Conservation (phyloP, 2,888 invertebrate species). For the Macrophya annulata region DNA sequence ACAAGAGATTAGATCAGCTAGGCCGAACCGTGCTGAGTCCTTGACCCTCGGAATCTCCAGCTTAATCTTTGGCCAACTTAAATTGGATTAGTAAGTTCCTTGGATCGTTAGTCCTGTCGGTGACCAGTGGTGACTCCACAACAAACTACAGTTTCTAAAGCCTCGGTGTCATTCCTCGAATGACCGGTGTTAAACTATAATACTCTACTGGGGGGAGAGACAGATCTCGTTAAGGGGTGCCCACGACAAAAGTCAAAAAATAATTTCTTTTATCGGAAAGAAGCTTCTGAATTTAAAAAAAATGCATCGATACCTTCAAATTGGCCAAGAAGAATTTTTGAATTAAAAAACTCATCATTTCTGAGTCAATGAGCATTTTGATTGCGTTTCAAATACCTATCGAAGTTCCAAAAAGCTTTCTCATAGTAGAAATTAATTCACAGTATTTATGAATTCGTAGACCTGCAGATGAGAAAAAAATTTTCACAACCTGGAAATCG, state of each 20-base stretch:
- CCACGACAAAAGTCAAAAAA: not conserved
- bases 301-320: not conserved
- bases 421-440: too few relatives aligned
- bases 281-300: too few relatives aligned
- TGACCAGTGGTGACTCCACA: conserved; percentile 49
- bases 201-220: not conserved
- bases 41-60: conserved; percentile 57
- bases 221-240: conserved; percentile 14
- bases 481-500: not conserved
- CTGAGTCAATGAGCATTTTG: not conserved
- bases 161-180: conserved; percentile 34
- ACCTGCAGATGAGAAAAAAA: not conserved
- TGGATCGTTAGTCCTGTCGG: conserved; percentile 49
- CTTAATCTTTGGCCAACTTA: conserved; percentile 57
- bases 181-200: conserved; percentile 48
- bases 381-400: not conserved
- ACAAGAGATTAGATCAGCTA: conserved; percentile 46
- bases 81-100: conserved; percentile 56
- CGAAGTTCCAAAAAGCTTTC: not conserved
- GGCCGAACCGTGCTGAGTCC: conserved; percentile 39
- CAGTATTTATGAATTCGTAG: too few relatives aligned
- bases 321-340: not conserved
- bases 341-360: not conserved
- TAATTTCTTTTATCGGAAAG: not conserved
- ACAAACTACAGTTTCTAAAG: conserved; percentile 51